Conservation (phyloP, 1,140 invertebrate genomes). For the Drosophila elegans region DNA sequence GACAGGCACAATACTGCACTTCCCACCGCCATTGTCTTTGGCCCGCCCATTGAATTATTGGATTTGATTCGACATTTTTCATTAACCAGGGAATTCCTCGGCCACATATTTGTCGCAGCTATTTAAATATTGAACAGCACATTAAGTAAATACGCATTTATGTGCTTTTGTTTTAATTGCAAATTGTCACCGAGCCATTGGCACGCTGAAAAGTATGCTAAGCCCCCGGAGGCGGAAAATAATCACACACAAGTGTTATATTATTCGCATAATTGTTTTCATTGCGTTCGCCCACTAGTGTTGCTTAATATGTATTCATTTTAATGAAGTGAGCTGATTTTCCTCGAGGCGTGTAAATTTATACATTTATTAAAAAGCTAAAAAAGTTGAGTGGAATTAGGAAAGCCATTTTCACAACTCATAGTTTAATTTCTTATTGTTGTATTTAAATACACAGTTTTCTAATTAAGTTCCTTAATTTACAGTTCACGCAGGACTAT, state of each 20-base stretch:
- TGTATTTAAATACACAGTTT: no score
- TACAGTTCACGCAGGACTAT: no score
- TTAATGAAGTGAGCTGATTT: constrained; percentile 26
- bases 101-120: constrained; percentile 30
- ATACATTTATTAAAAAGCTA: neutral
- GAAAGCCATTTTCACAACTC: no score
- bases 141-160: constrained; percentile 53
- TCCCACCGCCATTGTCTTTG: constrained; percentile 18
- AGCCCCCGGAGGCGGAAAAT: constrained; percentile 17
- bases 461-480: no score
- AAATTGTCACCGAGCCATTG: constrained; percentile 27
- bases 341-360: neutral
- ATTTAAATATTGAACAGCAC: constrained; percentile 41
- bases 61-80: constrained; percentile 56
- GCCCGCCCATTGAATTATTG: constrained; percentile 34
- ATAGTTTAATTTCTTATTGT: no score
- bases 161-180: constrained; percentile 31
- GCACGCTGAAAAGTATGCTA: constrained; percentile 62
- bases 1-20: constrained; percentile 45
- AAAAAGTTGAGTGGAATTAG: neutral
- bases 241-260: constrained; percentile 14
- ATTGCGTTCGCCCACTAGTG: neutral
- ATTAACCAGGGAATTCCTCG: constrained; percentile 16
- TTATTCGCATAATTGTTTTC: constrained; percentile 34
- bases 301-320: constrained; percentile 14